Evolutionary conservation across 2,888 invertebrate species (phyloP).

Genomic region (Bimastos eiseni): DNA sequence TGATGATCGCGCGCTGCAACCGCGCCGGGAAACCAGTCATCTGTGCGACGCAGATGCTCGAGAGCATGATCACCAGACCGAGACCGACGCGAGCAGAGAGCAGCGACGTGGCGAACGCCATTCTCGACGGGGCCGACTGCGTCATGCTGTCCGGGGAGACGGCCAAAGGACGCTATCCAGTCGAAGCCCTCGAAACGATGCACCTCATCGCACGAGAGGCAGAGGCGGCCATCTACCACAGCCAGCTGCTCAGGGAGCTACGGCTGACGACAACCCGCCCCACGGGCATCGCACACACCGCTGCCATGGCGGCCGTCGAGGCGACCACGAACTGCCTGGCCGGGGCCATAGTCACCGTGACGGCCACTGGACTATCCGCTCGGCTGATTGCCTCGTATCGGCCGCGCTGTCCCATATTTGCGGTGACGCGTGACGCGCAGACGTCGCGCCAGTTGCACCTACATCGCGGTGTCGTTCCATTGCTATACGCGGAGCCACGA

Average conservation of each 20-base stretch:
- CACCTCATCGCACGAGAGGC: conserved; percentile 86
- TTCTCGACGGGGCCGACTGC: conserved; percentile 95
- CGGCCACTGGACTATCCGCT: conserved; percentile 76
- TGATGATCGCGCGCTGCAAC: conserved; percentile 91
- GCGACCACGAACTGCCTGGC: conserved; percentile 87
- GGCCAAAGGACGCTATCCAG: conserved; percentile 92
- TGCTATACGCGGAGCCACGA: conserved; percentile 69
- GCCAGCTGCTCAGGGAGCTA: conserved; percentile 83
- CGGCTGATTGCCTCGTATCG: conserved; percentile 88
- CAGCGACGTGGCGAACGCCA: conserved; percentile 74
- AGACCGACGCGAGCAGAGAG: conserved; percentile 87
- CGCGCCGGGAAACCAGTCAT: conserved; percentile 74
- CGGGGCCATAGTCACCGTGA: conserved; percentile 84
- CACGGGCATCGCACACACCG: conserved; percentile 84
- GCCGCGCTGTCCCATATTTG: conserved; percentile 90
- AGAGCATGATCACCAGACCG: conserved; percentile 96
- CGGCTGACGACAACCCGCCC: conserved; percentile 62
- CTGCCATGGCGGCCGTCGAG: conserved; percentile 91
- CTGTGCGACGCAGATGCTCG: conserved; percentile 96
- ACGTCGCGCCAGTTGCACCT: conserved; percentile 84
- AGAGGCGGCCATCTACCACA: conserved; percentile 92
- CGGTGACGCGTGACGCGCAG: conserved; percentile 81
- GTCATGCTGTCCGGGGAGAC: conserved; percentile 99
- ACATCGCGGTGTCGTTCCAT: conserved; percentile 87
- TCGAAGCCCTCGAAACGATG: conserved; percentile 72